These are phyloP conservation scores for Drosophila austrosaltans DNA, from an alignment of 2,888 invertebrate species.

Conservation along the genomic window DNA sequence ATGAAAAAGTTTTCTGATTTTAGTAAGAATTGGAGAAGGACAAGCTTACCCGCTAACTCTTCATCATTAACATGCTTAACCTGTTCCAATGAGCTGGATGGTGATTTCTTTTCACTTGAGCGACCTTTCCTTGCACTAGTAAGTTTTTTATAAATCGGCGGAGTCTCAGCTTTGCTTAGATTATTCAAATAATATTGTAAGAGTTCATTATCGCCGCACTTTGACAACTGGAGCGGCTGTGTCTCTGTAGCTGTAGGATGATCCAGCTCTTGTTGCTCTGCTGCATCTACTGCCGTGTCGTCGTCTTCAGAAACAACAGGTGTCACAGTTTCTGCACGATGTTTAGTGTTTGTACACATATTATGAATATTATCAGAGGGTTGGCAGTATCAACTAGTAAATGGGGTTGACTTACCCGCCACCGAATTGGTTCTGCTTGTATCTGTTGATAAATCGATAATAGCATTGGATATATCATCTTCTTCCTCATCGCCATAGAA, in stretches of 20 bases:
- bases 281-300: constrained; percentile 49
- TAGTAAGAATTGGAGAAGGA: constrained; percentile 28
- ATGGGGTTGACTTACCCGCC: constrained; percentile 63
- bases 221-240: constrained; percentile 1
- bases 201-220: constrained; percentile 41
- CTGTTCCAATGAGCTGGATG: constrained; percentile 33
- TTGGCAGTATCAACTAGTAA: constrained; percentile 73
- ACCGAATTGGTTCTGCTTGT: constrained; percentile 51
- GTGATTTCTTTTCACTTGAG: constrained; percentile 41
- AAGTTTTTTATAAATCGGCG: constrained; percentile 48
- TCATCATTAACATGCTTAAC: constrained; percentile 40
- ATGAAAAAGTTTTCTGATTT: constrained; percentile 8
- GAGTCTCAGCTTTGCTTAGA: constrained; percentile 60
- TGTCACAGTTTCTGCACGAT: constrained; percentile 75
- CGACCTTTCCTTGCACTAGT: constrained; percentile 39
- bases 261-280: constrained; percentile 35
- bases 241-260: neutral
- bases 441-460: constrained; percentile 69
- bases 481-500: constrained; percentile 53
- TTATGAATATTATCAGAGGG: constrained; percentile 74
- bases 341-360: constrained; percentile 60
- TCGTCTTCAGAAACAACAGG: constrained; percentile 75
- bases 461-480: constrained; percentile 28
- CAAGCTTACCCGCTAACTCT: constrained; percentile 58
- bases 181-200: constrained; percentile 58